Conservation (phyloP, 2,113 vertebrate genomes). For the Eretmochelys imbricata region DNA sequence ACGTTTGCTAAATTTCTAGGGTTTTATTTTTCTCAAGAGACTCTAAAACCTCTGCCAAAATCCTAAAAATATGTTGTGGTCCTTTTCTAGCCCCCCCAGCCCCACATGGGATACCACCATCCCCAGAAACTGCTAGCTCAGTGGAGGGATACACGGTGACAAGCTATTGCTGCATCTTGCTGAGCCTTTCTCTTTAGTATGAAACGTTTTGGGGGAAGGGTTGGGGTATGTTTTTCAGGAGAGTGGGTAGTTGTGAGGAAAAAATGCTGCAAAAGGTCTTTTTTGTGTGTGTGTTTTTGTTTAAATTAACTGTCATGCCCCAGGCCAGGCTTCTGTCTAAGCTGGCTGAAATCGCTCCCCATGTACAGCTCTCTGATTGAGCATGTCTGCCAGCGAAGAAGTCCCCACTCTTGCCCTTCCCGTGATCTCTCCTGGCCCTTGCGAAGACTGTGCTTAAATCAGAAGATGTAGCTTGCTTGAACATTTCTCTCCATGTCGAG, state of each 20-base stretch:
- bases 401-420: accelerated
- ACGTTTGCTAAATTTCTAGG: not conserved
- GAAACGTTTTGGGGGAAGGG: not conserved
- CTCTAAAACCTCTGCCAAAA: conserved; percentile 18
- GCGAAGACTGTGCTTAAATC: not conserved
- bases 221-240: not conserved
- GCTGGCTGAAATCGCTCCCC: not conserved
- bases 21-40: not conserved
- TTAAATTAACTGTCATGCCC: not conserved
- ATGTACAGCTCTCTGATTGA: not conserved
- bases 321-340: not conserved
- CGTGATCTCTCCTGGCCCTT: not conserved
- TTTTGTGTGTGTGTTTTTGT: not conserved
- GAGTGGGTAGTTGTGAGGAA: accelerated
- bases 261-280: not conserved
- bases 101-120: not conserved
- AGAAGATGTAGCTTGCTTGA: not conserved
- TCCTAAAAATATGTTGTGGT: conserved; percentile 48
- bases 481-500: not conserved
- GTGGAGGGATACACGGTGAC: conserved; percentile 48
- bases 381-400: not conserved
- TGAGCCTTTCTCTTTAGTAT: not conserved
- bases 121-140: conserved; percentile 50
- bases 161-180: conserved; percentile 52
- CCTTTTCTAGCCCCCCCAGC: not conserved